A percentile compares a stretch with the other conserved stretches of the same genome.
Evolutionary conservation across 2,797 vertebrate genomes (phyloP).

Genomic region (Euthynnus affinis): DNA sequence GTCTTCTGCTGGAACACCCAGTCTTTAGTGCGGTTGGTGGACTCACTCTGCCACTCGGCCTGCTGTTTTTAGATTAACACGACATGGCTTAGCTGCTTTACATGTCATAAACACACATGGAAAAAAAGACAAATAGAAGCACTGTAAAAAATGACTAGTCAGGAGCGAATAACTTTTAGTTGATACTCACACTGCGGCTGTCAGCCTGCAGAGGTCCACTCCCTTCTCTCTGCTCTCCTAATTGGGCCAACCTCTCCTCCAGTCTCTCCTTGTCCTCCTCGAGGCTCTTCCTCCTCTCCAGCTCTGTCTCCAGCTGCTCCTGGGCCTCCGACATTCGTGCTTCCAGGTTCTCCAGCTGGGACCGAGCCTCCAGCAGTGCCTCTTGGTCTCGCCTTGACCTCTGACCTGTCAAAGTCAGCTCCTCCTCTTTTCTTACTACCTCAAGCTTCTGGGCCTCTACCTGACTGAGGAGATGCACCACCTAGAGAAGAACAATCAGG

Average conservation of each 20-base stretch:
- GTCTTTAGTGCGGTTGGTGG: constrained; percentile 87
- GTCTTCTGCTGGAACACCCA: constrained; percentile 91
- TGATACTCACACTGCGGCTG: constrained; percentile 64
- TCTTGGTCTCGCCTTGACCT: constrained; percentile 86
- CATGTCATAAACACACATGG: background rate
- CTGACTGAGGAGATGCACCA: constrained; percentile 90
- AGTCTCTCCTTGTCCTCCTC: constrained; percentile 87
- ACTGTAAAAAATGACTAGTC: background rate
- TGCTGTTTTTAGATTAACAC: constrained; percentile 32
- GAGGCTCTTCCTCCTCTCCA: constrained; percentile 83
- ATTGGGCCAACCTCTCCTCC: constrained; percentile 84
- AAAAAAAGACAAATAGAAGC: background rate
- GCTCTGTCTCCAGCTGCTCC: constrained; percentile 87
- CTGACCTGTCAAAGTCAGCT: constrained; percentile 83
- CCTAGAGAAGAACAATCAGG: constrained; percentile 46
- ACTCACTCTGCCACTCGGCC: constrained; percentile 37
- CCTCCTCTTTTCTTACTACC: constrained; percentile 89
- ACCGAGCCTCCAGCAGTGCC: constrained; percentile 83
- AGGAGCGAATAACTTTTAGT: background rate
- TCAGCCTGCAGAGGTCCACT: constrained; percentile 61
- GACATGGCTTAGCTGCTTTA: constrained; percentile 6
- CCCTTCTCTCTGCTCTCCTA: constrained; percentile 64
- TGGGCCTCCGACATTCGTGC: constrained; percentile 84
- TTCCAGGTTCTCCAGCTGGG: constrained; percentile 85
- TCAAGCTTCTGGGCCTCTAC: constrained; percentile 91